Evolutionary conservation across 2,797 vertebrate species (phyloP), one percentile per base, ranked within the genome.

Genomic region (Oreochromis mossambicus): DNA sequence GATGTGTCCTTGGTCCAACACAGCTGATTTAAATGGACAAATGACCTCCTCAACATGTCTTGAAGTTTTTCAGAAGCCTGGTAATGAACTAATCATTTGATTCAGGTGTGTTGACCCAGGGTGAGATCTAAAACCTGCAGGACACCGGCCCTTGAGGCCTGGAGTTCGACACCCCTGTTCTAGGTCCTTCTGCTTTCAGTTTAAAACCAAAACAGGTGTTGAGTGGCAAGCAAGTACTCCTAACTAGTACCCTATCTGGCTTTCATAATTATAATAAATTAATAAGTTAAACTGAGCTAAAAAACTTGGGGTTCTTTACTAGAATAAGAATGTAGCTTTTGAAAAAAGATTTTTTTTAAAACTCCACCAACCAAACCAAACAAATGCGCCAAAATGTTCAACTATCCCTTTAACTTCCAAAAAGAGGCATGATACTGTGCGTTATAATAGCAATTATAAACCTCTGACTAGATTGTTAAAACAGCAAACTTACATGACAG

Each of bases 401-500:
- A 48, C 70, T 50, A 32, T 32, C 41, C 70, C 70, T 75, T 50
- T 32, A 75, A 32, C 43, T n/a, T 50, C 70, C 43, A 50, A 50
- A 19, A 50, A n/a, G 43, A 75, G 43, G 43, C 46, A 32, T 6
- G 19, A 8, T 8, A 75, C 19, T 75, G 10, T 50, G 19, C 0
- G 7, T 56, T 26, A 55, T 26, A 14, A 55, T 3, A 29, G 14
- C 54, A 55, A 55, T 55, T 55, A 75, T 32, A 81, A 77, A 77
- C 66, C 36, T 78, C 48, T 80, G 85, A 32, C 6, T 82, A 24
- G 21, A 15, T 5, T 46, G 38, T 48, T 63, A 56, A 84, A 38
- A 61, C 36, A 61, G 50, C 19, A 10, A 6, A 84, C 78, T 21
- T n/a, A 79, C 75, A 84, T 50, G 38, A 79, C 81, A 54, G 78